Evolutionary conservation across 1,140 invertebrate genomes (phyloP).

Genomic region (Pentalonia nigronervosa): DNA sequence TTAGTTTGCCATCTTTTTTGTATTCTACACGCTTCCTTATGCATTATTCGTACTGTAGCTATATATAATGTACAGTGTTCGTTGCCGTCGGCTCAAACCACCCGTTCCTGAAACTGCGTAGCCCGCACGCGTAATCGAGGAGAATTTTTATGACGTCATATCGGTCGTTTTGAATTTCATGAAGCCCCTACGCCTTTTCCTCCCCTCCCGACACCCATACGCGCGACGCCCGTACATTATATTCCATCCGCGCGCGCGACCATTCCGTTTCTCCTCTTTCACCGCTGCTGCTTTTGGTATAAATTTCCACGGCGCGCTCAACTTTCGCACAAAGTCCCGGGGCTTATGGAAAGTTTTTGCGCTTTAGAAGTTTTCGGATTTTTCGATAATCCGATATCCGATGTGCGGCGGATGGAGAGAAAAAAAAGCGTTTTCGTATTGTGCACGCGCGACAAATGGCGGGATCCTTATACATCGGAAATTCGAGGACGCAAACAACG

Average conservation of each 20-base stretch:
- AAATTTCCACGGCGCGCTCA: not conserved
- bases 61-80: not conserved
- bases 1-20: conserved; percentile 51
- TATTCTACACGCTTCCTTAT: conserved; percentile 41
- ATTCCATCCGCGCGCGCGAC: not conserved
- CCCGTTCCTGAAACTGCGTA: not conserved
- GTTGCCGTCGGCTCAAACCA: not conserved
- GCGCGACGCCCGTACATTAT: not conserved
- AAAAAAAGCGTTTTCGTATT: not conserved
- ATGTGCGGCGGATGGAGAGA: not conserved
- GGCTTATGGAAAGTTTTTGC: conserved; percentile 53
- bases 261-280: conserved; percentile 1
- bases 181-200: not conserved
- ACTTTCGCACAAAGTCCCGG: conserved; percentile 45
- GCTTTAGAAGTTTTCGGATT: conserved; percentile 45
- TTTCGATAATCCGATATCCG: conserved; percentile 56
- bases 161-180: conserved; percentile 53
- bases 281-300: not conserved
- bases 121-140: not conserved
- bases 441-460: not conserved
- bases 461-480: not conserved
- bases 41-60: conserved; percentile 37
- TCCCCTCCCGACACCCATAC: not conserved
- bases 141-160: conserved; percentile 51
- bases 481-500: not conserved